Evolutionary conservation across 2,797 vertebrate species (phyloP).

Genomic region (Dicrostonyx torquatus): DNA sequence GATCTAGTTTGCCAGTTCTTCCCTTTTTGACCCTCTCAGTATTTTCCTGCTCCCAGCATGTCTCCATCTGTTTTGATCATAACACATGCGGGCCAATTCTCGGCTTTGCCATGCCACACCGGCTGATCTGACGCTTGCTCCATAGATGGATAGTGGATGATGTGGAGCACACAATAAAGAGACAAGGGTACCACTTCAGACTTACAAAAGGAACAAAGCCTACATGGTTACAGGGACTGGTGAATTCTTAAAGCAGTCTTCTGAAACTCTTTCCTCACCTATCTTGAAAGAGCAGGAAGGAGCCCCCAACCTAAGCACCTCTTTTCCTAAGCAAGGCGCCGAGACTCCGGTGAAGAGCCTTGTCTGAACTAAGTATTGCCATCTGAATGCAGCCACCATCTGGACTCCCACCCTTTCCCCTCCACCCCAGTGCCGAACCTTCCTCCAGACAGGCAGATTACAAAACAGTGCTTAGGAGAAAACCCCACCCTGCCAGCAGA

Average conservation of each 20-base stretch:
- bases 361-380: neutral
- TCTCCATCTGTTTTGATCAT: neutral
- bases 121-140: neutral
- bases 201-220: constrained; percentile 3
- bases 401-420: neutral
- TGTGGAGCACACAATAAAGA: neutral
- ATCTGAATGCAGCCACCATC: neutral
- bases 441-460: constrained; percentile 42
- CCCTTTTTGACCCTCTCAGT: neutral
- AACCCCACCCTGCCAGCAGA: constrained; percentile 69
- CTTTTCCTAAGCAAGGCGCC: neutral
- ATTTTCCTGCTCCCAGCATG: neutral
- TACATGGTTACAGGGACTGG: neutral
- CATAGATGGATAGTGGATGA: neutral
- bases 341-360: neutral
- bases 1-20: neutral
- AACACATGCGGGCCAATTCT: neutral
- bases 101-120: neutral
- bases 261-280: constrained; percentile 33
- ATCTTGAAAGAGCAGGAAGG: neutral
- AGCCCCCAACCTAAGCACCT: neutral
- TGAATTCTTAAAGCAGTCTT: constrained; percentile 41
- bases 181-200: constrained; percentile 31
- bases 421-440: neutral
- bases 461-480: constrained; percentile 46